Percentiles rank a stretch among this genome's conserved stretches.
Evolutionary conservation across 2,113 vertebrate species (phyloP).

Genomic region (Cyprinus carpio): DNA sequence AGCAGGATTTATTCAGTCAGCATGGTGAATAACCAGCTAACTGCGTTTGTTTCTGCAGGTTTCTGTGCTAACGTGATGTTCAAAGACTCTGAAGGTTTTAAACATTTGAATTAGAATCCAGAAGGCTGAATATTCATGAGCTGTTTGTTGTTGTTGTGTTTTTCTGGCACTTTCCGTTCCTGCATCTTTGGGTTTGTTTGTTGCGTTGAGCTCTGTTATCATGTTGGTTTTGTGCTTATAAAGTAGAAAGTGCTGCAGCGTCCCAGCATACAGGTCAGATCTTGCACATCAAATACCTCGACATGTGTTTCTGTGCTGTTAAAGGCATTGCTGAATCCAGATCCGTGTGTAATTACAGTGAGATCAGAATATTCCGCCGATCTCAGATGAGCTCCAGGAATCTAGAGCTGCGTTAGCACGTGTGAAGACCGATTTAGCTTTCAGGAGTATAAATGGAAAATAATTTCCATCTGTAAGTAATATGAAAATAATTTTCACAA

Average conservation of each 20-base stretch:
- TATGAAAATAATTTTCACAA: too few species aligned
- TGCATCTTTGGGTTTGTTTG: background rate
- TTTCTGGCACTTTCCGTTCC: background rate
- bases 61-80: background rate
- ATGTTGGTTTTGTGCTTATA: background rate
- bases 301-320: too few species aligned
- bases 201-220: background rate
- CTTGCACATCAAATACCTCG: background rate
- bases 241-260: background rate
- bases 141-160: background rate
- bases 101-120: background rate
- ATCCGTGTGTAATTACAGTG: background rate
- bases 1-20: background rate
- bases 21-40: background rate
- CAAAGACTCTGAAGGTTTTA: background rate
- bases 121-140: background rate
- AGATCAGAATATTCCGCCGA: background rate
- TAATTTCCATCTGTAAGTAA: background rate
- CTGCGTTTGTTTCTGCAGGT: background rate
- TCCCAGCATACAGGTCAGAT: background rate
- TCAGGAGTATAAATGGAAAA: background rate
- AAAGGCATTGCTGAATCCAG: background rate
- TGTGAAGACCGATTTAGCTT: background rate
- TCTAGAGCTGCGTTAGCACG: too few species aligned
- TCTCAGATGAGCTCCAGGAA: background rate